A percentile compares a stretch with the other conserved stretches of the same genome.
phyloP scores from a whole-genome alignment of 2,888 invertebrate genomes.

The Myopa tessellatipennis region DNA sequence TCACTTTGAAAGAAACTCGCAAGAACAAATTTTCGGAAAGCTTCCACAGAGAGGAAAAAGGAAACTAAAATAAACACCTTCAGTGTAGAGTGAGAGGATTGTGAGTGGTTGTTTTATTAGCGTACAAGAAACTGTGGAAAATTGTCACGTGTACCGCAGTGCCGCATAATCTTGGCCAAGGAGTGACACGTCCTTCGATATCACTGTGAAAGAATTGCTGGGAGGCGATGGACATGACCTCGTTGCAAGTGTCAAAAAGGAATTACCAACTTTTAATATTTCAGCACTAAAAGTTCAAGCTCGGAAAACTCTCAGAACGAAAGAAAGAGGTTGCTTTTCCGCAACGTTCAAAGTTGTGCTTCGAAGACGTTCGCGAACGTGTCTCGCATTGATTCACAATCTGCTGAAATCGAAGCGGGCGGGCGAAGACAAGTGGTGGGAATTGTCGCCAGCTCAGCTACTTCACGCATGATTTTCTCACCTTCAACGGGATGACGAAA shows the following conservation, averaged over 20 bases:
- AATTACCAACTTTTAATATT: constrained; percentile 16
- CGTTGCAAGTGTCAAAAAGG: not conserved
- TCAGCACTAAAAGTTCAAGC: not conserved
- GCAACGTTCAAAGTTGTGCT: not conserved
- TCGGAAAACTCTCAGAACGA: not conserved
- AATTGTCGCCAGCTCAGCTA: constrained; percentile 4
- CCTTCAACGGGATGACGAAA: not conserved
- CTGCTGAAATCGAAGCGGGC: not conserved
- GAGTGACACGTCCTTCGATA: not conserved
- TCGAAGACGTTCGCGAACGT: not conserved
- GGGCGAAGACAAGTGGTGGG: not conserved
- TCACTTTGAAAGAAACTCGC: too few relatives aligned
- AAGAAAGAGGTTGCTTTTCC: not conserved
- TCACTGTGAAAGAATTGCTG: not conserved
- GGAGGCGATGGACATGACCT: not conserved
- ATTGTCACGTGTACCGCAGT: too few relatives aligned
- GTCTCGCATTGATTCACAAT: constrained; percentile 7
- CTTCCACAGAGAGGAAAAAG: too few relatives aligned
- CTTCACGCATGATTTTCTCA: constrained; percentile 11
- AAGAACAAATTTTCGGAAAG: too few relatives aligned
- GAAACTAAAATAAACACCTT: too few relatives aligned
- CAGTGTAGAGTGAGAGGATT: too few relatives aligned
- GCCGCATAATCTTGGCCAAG: not conserved
- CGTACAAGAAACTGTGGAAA: too few relatives aligned
- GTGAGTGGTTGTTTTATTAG: too few relatives aligned